These are phyloP conservation scores for Zonitis immaculata DNA, from an alignment of 2,888 invertebrate species.

Conservation along the genomic window DNA sequence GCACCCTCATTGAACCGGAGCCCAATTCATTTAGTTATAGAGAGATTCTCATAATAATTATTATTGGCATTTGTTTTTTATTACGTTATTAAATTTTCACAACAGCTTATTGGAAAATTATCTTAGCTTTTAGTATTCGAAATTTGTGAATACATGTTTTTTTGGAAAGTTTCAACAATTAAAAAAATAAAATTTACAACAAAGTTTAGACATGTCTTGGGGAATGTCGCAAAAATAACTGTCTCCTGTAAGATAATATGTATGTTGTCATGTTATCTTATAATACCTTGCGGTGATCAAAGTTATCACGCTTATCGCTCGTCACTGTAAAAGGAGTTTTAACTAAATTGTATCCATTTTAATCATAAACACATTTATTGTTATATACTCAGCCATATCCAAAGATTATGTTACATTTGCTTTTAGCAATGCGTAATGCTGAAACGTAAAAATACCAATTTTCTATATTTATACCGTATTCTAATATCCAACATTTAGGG, in stretches of 20 bases:
- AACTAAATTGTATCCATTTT: constrained; percentile 9
- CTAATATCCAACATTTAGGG: not conserved
- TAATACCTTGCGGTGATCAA: constrained; percentile 12
- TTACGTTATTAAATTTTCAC: too few relatives aligned
- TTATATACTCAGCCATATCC: constrained; percentile 13
- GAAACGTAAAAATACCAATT: constrained; percentile 1
- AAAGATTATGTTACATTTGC: constrained; percentile 24
- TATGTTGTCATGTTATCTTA: constrained; percentile 14
- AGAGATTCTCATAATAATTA: too few relatives aligned
- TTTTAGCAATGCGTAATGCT: constrained; percentile 18
- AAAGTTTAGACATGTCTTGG: too few relatives aligned
- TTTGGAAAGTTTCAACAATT: too few relatives aligned
- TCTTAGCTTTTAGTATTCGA: too few relatives aligned
- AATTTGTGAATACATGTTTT: too few relatives aligned
- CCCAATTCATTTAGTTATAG: not conserved
- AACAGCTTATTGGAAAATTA: too few relatives aligned
- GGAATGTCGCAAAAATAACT: not conserved
- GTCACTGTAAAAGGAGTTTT: constrained; percentile 13
- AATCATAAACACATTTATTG: constrained; percentile 11
- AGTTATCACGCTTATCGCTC: constrained; percentile 14
- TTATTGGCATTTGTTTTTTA: too few relatives aligned
- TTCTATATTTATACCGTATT: not conserved
- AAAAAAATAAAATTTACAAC: too few relatives aligned
- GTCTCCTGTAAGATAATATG: not conserved
- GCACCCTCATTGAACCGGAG: not conserved